Percentiles rank a stretch among this genome's conserved stretches.
These are phyloP conservation scores for Pitangus sulphuratus DNA, from an alignment of 2,797 vertebrate genomes.

Conservation along the genomic window DNA sequence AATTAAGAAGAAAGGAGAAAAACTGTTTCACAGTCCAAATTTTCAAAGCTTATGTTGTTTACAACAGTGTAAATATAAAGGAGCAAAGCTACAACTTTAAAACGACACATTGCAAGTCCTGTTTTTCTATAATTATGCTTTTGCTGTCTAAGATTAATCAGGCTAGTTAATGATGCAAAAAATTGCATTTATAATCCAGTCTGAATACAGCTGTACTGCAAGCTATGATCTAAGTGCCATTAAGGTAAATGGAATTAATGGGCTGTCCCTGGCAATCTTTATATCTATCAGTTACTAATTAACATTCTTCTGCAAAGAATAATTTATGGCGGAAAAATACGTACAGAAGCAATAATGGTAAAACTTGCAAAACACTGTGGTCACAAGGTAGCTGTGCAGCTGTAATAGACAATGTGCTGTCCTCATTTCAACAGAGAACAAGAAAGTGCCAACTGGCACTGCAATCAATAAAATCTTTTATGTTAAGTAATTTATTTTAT, in stretches of 20 bases:
- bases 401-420: not conserved
- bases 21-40: not conserved
- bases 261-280: slow-evolving; percentile 90
- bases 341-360: slow-evolving; percentile 35
- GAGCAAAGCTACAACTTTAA: slow-evolving; percentile 38
- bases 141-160: slow-evolving; percentile 82
- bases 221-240: slow-evolving; percentile 83
- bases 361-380: slow-evolving; percentile 27
- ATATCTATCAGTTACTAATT: slow-evolving; percentile 90
- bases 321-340: slow-evolving; percentile 64
- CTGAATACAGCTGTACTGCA: slow-evolving; percentile 83
- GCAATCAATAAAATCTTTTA: slow-evolving; percentile 48
- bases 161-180: slow-evolving; percentile 82
- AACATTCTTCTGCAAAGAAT: slow-evolving; percentile 82
- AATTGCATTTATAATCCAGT: slow-evolving; percentile 84
- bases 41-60: slow-evolving; percentile 25
- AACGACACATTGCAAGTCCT: slow-evolving; percentile 32
- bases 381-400: slow-evolving; percentile 15
- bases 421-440: not conserved
- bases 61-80: slow-evolving; percentile 8
- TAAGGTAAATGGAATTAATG: slow-evolving; percentile 96
- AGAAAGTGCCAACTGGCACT: slow-evolving; percentile 14
- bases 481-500: slow-evolving; percentile 63
- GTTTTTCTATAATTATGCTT: slow-evolving; percentile 76
- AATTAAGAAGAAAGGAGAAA: slow-evolving; percentile 28